Conservation (phyloP, 2,797 vertebrate genomes). For the Malurus leucopterus region DNA sequence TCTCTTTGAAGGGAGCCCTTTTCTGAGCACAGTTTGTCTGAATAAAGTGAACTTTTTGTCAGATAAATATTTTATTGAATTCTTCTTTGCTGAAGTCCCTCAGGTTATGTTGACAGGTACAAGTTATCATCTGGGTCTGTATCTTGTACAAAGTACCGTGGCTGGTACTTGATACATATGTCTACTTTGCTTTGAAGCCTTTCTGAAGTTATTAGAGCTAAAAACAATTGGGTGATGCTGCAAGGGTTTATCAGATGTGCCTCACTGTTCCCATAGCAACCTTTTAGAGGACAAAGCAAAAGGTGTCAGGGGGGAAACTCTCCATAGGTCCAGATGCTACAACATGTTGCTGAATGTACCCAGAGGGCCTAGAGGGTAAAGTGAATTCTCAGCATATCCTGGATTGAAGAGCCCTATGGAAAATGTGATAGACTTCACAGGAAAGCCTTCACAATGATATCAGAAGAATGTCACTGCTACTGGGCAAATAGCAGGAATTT, state of each 20-base stretch:
- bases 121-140: neutral
- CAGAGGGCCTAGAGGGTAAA: neutral
- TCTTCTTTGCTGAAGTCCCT: neutral
- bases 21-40: neutral
- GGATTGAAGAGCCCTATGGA: neutral
- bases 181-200: neutral
- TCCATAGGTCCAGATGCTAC: neutral
- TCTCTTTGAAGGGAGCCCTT: neutral
- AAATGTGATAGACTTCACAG: neutral
- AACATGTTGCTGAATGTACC: neutral
- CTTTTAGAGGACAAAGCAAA: neutral
- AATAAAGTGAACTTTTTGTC: neutral
- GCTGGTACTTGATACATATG: neutral
- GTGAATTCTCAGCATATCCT: neutral
- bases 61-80: neutral
- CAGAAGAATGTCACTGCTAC: neutral
- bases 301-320: neutral
- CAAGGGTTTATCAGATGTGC: neutral
- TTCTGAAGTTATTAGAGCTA: neutral
- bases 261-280: conserved; percentile 21
- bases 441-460: neutral
- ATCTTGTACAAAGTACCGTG: neutral
- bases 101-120: neutral
- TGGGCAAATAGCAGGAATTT: neutral
- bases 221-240: neutral